These are phyloP conservation scores for Kradibia gibbosae DNA, from an alignment of 1,140 invertebrate genomes.

Conservation along the genomic window DNA sequence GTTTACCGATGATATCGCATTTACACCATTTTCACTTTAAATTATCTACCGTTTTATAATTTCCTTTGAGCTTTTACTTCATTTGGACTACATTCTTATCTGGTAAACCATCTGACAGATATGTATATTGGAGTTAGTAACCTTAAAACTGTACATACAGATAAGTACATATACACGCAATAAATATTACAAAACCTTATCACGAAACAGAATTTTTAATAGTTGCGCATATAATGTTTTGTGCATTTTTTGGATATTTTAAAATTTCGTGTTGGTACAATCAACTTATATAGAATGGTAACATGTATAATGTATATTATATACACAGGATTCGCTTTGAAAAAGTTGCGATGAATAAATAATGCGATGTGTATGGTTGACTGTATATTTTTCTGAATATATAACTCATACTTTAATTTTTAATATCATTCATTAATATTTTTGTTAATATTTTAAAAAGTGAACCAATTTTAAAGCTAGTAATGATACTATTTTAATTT, in stretches of 20 bases:
- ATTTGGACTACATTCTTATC: neutral
- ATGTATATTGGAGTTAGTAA: neutral
- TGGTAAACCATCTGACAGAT: neutral
- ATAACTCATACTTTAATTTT: neutral
- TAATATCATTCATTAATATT: neutral
- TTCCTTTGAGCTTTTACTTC: neutral
- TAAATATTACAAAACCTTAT: neutral
- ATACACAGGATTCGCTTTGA: neutral
- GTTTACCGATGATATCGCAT: neutral
- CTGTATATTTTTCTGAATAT: neutral
- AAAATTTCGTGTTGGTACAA: neutral
- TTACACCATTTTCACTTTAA: neutral
- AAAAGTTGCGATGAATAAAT: neutral
- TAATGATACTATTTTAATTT: too few relatives aligned
- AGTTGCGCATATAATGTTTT: neutral
- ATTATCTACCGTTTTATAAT: neutral
- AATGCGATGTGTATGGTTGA: neutral
- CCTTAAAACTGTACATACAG: neutral
- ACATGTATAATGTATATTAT: neutral
- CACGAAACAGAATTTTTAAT: neutral
- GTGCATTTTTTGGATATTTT: neutral
- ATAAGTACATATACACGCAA: neutral
- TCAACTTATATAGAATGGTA: neutral
- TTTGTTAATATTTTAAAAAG: neutral
- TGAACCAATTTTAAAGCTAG: neutral